Conservation (phyloP, 2,797 vertebrate species). For the Spinus pinus region DNA sequence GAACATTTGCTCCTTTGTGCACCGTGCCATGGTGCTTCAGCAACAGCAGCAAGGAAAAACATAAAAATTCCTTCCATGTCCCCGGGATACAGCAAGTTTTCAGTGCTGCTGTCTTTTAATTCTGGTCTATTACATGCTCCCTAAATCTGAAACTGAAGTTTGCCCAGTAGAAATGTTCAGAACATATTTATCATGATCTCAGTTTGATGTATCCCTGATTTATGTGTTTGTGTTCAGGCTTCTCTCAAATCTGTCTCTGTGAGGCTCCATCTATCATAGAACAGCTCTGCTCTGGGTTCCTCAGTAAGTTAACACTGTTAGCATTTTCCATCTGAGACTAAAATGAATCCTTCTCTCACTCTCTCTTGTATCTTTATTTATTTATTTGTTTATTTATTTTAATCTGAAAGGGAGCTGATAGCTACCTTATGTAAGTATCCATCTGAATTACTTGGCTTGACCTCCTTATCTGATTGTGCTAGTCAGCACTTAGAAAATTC, state of each 20-base stretch:
- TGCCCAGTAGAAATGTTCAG: conserved; percentile 44
- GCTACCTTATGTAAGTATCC: background rate
- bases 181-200: conserved; percentile 68
- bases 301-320: background rate
- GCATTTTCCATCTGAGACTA: background rate
- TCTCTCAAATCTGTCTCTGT: conserved; percentile 58
- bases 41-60: background rate
- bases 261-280: conserved; percentile 54
- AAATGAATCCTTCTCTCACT: background rate
- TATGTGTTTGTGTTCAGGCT: conserved; percentile 55
- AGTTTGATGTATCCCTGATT: conserved; percentile 64
- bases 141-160: conserved; percentile 44
- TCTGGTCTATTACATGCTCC: background rate
- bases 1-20: background rate
- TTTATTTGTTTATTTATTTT: too few relatives aligned
- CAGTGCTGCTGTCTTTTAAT: conserved; percentile 60
- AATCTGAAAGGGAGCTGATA: background rate
- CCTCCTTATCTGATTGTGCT: background rate
- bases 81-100: conserved; percentile 5
- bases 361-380: too few relatives aligned
- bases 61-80: background rate
- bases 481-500: background rate
- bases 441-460: background rate
- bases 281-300: background rate
- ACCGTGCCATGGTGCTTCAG: background rate